Evolutionary conservation across 2,797 vertebrate genomes (phyloP), one percentile per base, ranked within the genome.

Genomic region (Malurus splendens): DNA sequence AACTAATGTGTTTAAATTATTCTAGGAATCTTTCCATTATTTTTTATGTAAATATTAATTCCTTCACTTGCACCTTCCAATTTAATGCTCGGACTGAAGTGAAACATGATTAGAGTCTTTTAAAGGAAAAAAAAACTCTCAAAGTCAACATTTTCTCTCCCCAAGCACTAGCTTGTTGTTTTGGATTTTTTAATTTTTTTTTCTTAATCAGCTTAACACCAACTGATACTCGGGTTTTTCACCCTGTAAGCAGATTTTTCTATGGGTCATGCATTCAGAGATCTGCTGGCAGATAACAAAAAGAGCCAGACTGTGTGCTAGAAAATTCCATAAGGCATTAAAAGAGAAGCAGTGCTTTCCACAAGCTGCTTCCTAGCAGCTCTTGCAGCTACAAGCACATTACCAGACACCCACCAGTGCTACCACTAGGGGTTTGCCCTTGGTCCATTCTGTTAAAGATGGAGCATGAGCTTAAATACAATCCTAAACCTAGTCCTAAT

Each of bases 11-110:
- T 74, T 88, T 73, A 38, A 88, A 89, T 90, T 89, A 87, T 87
- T 85, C 66, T 79, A 85, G 61, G 87, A 93, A 90, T 66, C n/a
- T 85, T 88, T 41, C 44, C 32, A 75, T 92, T 93, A 55, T 85
- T 88, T 94, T 77, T 82, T 66, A 60, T 87, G 90, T 82, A 94
- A 95, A 91, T 87, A 94, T 81, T 91, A 7, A 71, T 90, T 93
- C 33, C 55, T 87, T 32, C 19, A 56, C 64, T 76, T 71, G 28
- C 27, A 75, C 67, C 52, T 89, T 82, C 59, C 86, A 83, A 85
- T 81, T 72, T 86, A 67, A 83, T 87, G 39, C 36, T 72, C 38
- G 39, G 60, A 38, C 25, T 91, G 42, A 84, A 68, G 16, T 42
- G 64, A 78, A 90, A 83, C 51, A 75, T 42, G 42, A 93, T 93